Evolutionary conservation across 2,113 vertebrate genomes (phyloP), one percentile per base, ranked within the genome.

Genomic region (Thamnaconus septentrionalis): DNA sequence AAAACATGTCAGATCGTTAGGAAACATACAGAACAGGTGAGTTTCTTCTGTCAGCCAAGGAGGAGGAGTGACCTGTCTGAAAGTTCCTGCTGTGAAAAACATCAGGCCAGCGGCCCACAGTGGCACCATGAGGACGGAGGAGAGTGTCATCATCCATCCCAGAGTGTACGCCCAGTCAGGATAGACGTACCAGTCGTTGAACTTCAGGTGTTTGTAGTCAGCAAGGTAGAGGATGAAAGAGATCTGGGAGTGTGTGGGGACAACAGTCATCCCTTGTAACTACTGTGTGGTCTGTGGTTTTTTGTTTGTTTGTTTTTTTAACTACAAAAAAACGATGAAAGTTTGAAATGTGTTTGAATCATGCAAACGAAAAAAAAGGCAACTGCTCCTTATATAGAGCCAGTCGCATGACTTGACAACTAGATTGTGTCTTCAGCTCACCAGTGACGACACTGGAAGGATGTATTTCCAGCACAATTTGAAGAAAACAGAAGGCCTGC

Each of bases 81-180:
- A 54, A 45, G 63, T 51, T 12, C 71, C 70, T 6, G 56, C 5
- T 44, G 66, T 66, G 40, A 55, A 39, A 67, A 9, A 74, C 51
- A 79, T 54, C 53, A 68, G 75, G 8, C 61, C 56, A 61, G 44
- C 52, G 41, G 63, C 77, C 18, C 59, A 76, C 42, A 71, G 64
- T 1, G 83, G 83, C 18, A 82, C 65, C 57, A 76, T 53, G 31
- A 81, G 7, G 41, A 86, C 64, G 52, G 81, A 81, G 2, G 82
- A 84, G 11, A 73, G 42, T 4, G 65, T 68, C 62, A 85, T 66
- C 40, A 56, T 11, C 87, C 81, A 85, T 44, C 84, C 85, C 5
- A 85, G 18, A 3, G 41, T n/a, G 40, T 86, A 76, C 0, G 72
- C 78, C 85, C 87, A 89, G 64, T 57, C 65, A 6, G 87, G 87